Evolutionary conservation across 2,113 vertebrate genomes (phyloP).

Genomic region (Motacilla tschutschensis): DNA sequence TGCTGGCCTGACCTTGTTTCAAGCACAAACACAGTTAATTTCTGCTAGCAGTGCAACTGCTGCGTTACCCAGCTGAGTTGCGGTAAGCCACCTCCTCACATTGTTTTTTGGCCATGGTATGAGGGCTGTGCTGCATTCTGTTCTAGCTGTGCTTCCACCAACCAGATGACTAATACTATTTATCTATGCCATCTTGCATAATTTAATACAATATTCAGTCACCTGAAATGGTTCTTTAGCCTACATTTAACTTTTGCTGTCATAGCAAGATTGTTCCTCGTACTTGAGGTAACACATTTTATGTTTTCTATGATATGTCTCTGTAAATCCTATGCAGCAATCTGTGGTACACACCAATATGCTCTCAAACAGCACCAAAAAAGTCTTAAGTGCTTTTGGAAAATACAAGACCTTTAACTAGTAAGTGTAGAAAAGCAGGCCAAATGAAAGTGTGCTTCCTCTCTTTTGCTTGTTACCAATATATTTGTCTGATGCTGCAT

Average conservation of each 20-base stretch:
- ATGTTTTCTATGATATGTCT: neutral
- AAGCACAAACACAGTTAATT: neutral
- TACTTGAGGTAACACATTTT: neutral
- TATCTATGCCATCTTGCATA: neutral
- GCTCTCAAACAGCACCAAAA: neutral
- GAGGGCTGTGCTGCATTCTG: rapidly evolving
- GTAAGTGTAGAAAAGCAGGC: neutral
- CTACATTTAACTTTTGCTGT: neutral
- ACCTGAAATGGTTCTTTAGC: neutral
- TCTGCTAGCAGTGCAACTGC: neutral
- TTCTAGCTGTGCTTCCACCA: neutral
- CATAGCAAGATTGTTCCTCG: neutral
- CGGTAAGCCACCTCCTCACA: rapidly evolving
- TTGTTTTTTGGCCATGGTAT: neutral
- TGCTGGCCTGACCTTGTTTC: neutral
- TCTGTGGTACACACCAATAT: neutral
- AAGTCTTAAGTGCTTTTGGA: neutral
- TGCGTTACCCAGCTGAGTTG: neutral
- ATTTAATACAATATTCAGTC: neutral
- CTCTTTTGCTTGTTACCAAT: neutral
- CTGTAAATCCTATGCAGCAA: rapidly evolving
- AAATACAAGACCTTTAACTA: neutral
- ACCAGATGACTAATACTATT: neutral
- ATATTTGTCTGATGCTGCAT: neutral
- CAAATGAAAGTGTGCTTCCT: neutral